phyloP scores from a whole-genome alignment of 2,113 vertebrate genomes.

The Turnix velox region DNA sequence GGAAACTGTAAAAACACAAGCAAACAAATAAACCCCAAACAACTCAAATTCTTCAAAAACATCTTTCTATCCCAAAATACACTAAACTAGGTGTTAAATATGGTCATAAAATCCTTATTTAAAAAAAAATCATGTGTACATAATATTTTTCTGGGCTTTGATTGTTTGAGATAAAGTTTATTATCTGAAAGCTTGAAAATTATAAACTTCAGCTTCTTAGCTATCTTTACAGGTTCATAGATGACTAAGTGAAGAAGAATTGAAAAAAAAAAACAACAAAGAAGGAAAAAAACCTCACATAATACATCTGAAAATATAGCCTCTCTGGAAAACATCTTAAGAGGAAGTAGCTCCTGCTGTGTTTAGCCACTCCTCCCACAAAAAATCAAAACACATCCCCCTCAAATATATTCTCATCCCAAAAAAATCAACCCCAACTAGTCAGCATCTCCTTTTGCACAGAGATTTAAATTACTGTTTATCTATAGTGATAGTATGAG shows the following conservation, averaged over 20 bases:
- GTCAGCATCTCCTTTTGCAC: not conserved
- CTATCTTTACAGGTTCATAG: not conserved
- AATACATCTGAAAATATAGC: not conserved
- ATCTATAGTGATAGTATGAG: too few species aligned
- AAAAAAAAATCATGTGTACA: not conserved
- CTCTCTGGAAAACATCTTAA: not conserved
- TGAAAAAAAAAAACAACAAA: not conserved
- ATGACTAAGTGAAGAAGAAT: not conserved
- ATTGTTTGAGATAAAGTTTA: not conserved
- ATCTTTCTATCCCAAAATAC: not conserved
- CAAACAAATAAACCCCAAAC: not conserved
- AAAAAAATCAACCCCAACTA: not conserved
- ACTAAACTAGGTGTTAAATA: not conserved
- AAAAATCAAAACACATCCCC: rapidly evolving
- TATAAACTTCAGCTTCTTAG: not conserved
- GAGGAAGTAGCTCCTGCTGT: not conserved
- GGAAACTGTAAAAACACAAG: not conserved
- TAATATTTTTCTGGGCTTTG: not conserved
- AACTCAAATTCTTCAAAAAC: too few species aligned
- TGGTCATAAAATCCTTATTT: not conserved
- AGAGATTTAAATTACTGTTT: too few species aligned
- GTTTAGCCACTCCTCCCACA: not conserved
- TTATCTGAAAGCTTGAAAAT: not conserved
- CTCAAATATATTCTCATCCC: rapidly evolving
- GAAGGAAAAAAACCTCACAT: rapidly evolving